phyloP scores from a whole-genome alignment of 2,888 invertebrate genomes.

The Eupelmus urozonus region DNA sequence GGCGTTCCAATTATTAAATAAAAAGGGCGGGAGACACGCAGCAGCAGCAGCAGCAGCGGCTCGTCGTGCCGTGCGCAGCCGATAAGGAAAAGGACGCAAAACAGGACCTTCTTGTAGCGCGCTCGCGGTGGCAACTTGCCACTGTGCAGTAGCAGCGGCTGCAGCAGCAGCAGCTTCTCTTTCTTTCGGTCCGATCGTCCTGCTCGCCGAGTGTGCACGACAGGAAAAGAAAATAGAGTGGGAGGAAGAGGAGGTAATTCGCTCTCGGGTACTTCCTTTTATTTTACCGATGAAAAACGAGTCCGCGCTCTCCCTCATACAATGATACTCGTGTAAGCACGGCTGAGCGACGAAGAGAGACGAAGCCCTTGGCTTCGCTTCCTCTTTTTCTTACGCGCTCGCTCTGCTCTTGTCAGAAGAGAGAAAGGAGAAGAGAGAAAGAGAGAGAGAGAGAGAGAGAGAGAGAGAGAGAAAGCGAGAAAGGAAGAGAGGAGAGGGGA shows the following conservation, averaged over 20 bases:
- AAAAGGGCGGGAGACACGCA: slow-evolving; percentile 62
- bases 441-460: background rate
- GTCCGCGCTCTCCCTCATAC: slow-evolving; percentile 41
- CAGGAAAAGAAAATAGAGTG: slow-evolving; percentile 55
- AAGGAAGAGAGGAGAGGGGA: slow-evolving; percentile 3
- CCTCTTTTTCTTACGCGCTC: slow-evolving; percentile 29
- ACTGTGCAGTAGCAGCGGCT: slow-evolving; percentile 19
- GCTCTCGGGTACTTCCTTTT: slow-evolving; percentile 62
- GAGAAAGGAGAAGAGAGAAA: slow-evolving; percentile 31
- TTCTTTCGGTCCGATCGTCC: slow-evolving; percentile 3
- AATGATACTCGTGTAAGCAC: slow-evolving; percentile 46
- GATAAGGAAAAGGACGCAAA: slow-evolving; percentile 67
- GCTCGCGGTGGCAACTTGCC: slow-evolving; percentile 47
- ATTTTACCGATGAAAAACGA: slow-evolving; percentile 59
- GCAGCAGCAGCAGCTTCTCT: background rate
- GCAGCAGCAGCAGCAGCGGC: too few species aligned
- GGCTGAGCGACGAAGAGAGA: slow-evolving; percentile 24
- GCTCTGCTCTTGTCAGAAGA: slow-evolving; percentile 37
- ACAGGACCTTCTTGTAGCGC: slow-evolving; percentile 57
- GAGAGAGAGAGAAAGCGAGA: slow-evolving; percentile 36
- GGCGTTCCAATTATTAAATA: slow-evolving; percentile 72
- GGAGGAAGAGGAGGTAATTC: slow-evolving; percentile 51
- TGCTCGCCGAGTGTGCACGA: background rate
- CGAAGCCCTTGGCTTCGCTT: slow-evolving; percentile 31
- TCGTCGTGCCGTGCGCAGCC: too few species aligned